Evolutionary conservation across 2,113 vertebrate species (phyloP).

Genomic region (Cynocephalus volans): DNA sequence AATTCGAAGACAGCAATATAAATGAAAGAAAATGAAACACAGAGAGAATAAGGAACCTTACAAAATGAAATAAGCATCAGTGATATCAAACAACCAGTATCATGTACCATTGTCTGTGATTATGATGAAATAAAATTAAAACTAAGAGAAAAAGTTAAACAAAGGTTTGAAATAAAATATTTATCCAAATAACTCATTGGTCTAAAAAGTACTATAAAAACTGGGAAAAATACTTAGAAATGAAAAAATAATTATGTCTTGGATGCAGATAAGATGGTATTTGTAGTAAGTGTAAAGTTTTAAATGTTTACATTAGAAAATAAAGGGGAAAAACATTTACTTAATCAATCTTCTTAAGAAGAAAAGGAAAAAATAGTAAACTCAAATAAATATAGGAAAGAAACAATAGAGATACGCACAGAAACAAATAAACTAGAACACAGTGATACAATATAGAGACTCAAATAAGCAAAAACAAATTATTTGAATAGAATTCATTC

Average conservation of each 20-base stretch:
- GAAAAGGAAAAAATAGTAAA: neutral
- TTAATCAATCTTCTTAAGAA: neutral
- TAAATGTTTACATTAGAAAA: neutral
- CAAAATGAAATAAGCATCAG: neutral
- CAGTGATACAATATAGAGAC: neutral
- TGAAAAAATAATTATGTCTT: neutral
- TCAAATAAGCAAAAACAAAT: neutral
- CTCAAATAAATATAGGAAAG: neutral
- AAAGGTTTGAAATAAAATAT: neutral
- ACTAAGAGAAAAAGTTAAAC: neutral
- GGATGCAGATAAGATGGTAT: neutral
- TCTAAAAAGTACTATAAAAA: neutral
- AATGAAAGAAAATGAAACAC: neutral
- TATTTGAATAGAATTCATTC: neutral
- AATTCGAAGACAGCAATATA: neutral
- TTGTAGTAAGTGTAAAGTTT: neutral
- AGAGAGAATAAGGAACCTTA: neutral
- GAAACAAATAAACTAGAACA: neutral
- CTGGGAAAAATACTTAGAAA: neutral
- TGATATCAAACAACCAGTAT: neutral
- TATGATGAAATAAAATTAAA: neutral
- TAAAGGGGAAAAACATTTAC: neutral
- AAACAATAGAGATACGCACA: neutral
- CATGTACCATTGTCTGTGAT: neutral
- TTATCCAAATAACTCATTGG: neutral